A percentile compares a stretch with the other conserved stretches of the same genome.
phyloP scores from a whole-genome alignment of 2,888 invertebrate genomes.

The Hanleya hanleyi region DNA sequence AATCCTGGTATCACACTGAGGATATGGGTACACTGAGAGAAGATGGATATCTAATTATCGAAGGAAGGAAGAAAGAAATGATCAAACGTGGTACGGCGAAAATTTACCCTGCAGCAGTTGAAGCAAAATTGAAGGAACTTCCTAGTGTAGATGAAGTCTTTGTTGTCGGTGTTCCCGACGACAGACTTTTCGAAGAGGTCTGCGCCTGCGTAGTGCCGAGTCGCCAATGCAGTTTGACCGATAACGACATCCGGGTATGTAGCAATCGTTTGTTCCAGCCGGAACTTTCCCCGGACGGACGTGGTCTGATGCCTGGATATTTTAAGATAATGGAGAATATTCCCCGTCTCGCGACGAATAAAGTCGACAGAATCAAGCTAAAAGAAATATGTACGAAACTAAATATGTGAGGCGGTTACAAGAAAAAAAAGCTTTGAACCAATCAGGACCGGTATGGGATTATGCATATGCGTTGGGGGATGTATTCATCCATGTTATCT shows the following conservation, averaged over 20 bases:
- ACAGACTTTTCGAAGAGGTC: too few species aligned
- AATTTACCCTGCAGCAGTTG: background rate
- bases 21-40: too few species aligned
- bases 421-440: too few species aligned
- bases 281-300: constrained; percentile 9
- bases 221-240: background rate
- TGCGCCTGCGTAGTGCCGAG: constrained; percentile 9
- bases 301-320: background rate
- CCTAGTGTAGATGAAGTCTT: background rate
- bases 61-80: background rate
- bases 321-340: background rate
- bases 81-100: background rate
- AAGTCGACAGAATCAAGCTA: background rate
- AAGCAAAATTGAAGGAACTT: background rate
- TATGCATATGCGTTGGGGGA: too few species aligned
- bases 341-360: background rate
- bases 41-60: background rate
- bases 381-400: too few species aligned
- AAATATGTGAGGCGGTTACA: too few species aligned
- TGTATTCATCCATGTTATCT: too few species aligned
- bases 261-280: too few species aligned
- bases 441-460: too few species aligned
- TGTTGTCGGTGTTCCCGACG: constrained; percentile 14
- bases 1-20: constrained; percentile 9
- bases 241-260: background rate